Evolutionary conservation across 2,797 vertebrate species (phyloP), one percentile per base, ranked within the genome.

Genomic region (Lutra lutra): DNA sequence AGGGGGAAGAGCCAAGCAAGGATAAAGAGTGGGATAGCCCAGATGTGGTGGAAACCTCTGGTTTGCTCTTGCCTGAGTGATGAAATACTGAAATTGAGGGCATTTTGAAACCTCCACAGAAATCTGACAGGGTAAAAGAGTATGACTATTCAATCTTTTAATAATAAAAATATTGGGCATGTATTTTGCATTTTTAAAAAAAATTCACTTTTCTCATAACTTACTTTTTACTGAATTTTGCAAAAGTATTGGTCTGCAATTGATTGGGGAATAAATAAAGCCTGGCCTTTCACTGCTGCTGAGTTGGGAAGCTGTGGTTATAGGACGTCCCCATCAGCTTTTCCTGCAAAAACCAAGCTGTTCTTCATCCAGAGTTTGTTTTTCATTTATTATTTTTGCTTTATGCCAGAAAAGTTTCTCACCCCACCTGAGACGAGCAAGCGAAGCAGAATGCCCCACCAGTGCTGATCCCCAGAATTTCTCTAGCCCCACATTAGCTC

Each of bases 161-260:
- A 77, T 93, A 66, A 46, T 79, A 91, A 86, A 75, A 89, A 86
- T 14, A 7, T 62, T 40, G 23, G 14, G 2, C 32, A 79, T 86
- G 32, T 58, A 51, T 86, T 90, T 60, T 27, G 5, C 54, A 66
- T 56, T 70, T 20, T 48, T 80, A 40, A 7, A n/a, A 56, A 7
- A n/a, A 75, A 64, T 56, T 89, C 27, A n/a, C 80, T 91, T 86
- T 94, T 73, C 38, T 60, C 68, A 80, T 66, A 68, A 86, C 91
- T 97, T 78, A 62, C 32, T 35, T 88, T 96, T 93, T 79, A 87
- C 32, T 82, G 51, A 35, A 89, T 79, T 73, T 92, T 90, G 23
- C 10, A 51, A 20, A 87, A 89, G 68, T 83, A 64, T 38, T 86
- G 40, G 48, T 48, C 51, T 11, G 7, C 2, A 15, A 43, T 56